A percentile compares a stretch with the other conserved stretches of the same genome.
phyloP scores from a whole-genome alignment of 2,113 vertebrate species.

The Hippolais icterina region DNA sequence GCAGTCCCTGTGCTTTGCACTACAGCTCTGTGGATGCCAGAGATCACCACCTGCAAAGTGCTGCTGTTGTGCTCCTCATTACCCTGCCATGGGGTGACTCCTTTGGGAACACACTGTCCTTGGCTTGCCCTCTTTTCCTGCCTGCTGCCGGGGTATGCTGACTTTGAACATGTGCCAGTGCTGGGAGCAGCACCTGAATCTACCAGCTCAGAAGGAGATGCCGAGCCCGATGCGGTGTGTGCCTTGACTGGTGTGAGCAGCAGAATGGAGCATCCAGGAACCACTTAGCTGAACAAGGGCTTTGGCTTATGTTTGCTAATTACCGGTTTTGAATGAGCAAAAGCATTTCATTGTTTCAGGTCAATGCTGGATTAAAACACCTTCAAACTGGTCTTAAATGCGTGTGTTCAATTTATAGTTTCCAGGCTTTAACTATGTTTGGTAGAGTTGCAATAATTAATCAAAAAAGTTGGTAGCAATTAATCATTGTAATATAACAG shows the following conservation, averaged over 20 bases:
- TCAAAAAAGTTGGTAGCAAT: neutral
- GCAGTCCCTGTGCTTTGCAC: neutral
- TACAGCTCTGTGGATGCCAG: neutral
- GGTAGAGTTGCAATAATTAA: neutral
- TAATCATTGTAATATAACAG: neutral
- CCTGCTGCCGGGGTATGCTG: neutral
- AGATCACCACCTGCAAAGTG: neutral
- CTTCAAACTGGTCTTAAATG: neutral
- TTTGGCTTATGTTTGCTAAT: accelerated
- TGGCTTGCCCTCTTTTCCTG: neutral
- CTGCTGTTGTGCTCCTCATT: accelerated
- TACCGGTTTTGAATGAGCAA: neutral
- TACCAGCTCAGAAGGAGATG: neutral
- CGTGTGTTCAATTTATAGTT: neutral
- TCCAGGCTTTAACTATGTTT: neutral
- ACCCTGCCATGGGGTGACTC: accelerated
- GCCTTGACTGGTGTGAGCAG: neutral
- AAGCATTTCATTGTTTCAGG: neutral
- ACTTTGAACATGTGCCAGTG: accelerated
- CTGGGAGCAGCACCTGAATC: neutral
- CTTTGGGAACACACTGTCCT: neutral
- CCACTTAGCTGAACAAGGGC: accelerated
- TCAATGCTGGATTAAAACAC: neutral
- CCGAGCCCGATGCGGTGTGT: accelerated
- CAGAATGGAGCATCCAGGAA: neutral